phyloP scores from a whole-genome alignment of 2,888 invertebrate species.

The Xestia sexstrigata region DNA sequence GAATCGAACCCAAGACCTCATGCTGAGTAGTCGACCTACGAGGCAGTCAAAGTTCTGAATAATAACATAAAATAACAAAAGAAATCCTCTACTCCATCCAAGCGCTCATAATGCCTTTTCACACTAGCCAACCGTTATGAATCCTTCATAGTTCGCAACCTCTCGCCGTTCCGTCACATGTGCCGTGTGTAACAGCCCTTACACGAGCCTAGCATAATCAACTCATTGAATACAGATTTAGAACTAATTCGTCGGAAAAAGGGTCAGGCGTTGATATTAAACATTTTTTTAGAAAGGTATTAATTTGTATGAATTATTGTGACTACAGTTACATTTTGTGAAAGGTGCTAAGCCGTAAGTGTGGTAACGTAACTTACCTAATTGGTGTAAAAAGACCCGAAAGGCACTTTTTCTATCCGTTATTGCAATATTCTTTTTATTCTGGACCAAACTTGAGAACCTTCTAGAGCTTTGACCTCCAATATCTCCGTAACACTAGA shows the following conservation, averaged over 20 bases:
- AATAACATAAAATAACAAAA: not conserved
- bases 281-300: not conserved
- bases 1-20: too few species aligned
- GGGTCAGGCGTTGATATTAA: not conserved
- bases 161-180: slow-evolving; percentile 19
- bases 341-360: too few species aligned
- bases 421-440: too few species aligned
- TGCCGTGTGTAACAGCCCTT: slow-evolving; percentile 22
- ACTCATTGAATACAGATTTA: slow-evolving; percentile 49
- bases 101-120: slow-evolving; percentile 17
- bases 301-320: not conserved
- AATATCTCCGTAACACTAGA: too few species aligned
- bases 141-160: not conserved
- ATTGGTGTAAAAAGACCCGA: too few species aligned
- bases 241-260: slow-evolving; percentile 33
- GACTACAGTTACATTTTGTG: not conserved
- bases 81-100: not conserved
- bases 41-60: not conserved
- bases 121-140: slow-evolving; percentile 17
- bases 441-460: too few species aligned
- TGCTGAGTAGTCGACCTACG: too few species aligned
- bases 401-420: too few species aligned
- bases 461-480: too few species aligned
- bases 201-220: slow-evolving; percentile 42
- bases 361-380: too few species aligned